phyloP scores from a whole-genome alignment of 2,888 invertebrate genomes.

The Diarsia dahlii region DNA sequence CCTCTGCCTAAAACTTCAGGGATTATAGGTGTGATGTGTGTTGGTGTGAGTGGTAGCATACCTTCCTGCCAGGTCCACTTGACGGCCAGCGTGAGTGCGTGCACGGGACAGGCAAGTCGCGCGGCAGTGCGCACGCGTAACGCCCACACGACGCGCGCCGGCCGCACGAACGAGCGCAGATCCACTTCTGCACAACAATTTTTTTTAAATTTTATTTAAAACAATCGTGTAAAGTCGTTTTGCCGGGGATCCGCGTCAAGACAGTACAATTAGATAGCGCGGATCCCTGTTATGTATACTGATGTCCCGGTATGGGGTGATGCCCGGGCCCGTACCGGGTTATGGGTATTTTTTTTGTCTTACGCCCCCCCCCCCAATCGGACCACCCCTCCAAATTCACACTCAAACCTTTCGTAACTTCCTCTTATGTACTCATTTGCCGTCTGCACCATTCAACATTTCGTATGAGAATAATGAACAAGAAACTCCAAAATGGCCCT shows the following conservation, averaged over 20 bases:
- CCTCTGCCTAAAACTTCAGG: background rate
- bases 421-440: too few species aligned
- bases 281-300: background rate
- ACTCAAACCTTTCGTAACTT: too few species aligned
- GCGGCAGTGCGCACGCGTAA: constrained; percentile 78
- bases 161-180: constrained; percentile 78
- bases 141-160: constrained; percentile 78
- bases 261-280: background rate
- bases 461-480: background rate
- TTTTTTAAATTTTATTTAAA: too few species aligned
- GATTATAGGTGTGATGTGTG: background rate
- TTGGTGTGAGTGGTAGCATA: constrained; percentile 5
- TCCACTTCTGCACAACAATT: constrained; percentile 77
- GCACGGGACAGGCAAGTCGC: constrained; percentile 63
- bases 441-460: too few species aligned
- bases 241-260: background rate
- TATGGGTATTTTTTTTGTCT: too few species aligned
- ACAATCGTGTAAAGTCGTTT: background rate
- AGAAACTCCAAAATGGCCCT: background rate
- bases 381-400: too few species aligned
- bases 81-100: constrained; percentile 68
- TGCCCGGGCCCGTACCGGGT: too few species aligned
- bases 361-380: too few species aligned
- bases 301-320: too few species aligned
- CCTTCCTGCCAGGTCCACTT: constrained; percentile 72